Evolutionary conservation across 2,797 vertebrate species (phyloP), one percentile per base, ranked within the genome.

Genomic region (Pseudochirops corinnae): DNA sequence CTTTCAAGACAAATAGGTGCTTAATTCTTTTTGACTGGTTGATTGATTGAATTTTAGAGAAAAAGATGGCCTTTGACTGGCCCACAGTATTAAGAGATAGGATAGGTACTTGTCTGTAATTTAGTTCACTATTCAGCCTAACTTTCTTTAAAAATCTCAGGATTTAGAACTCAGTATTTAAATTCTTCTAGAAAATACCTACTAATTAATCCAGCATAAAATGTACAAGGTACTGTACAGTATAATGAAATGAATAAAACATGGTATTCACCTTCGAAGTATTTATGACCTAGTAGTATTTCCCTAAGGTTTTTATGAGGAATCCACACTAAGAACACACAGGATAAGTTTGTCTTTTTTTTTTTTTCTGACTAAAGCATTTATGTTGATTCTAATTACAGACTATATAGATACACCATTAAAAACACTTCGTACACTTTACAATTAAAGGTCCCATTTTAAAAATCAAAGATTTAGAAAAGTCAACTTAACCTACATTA

Each of bases 311-410:
- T 74, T 39, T 11, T 74, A 74, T 9, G n/a, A 74, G n/a, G n/a
- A 74, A 74, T 39, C 67, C 16, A 74, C n/a, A 24, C 67, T 74
- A 24, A 95, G 95, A 92, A 14, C 29, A 46, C 9, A 55, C 7
- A 94, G 92, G 28, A 55, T 94, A 94, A 92, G 4, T 9, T 55
- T 55, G 4, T 53, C 9, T 3, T 53, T 53, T 53, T 5, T 53
- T 90, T 93, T 13, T n/a, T 67, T 95, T 94, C 56, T 91, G 39
- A 93, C 91, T 56, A 93, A 95, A 94, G 55, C 93, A n/a, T 55
- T 56, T 96, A 10, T 82, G 50, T 95, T 96, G 93, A 91, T 55
- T 96, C 55, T 93, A 91, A 95, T 82, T 13, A 90, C 58, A 95
- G 94, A 93, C 16, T 74, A 87, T 92, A 82, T 28, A 93, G 93